These are phyloP conservation scores for Celastrina argiolus DNA, from an alignment of 2,888 invertebrate genomes.

Conservation along the genomic window DNA sequence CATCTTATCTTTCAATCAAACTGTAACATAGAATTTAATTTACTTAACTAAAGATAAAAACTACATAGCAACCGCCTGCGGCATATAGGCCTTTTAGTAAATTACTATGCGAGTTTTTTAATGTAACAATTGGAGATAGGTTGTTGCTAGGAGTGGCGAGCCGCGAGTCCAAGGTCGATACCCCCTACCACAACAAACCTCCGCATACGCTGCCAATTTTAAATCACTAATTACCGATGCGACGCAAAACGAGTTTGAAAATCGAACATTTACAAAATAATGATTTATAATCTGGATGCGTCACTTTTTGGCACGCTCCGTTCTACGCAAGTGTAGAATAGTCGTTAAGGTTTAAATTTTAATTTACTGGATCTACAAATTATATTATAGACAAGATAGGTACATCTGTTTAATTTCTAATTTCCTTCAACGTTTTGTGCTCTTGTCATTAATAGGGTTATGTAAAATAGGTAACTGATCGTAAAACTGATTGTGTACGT, in stretches of 20 bases:
- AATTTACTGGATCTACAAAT: too few species aligned
- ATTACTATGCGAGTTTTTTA: slow-evolving; percentile 30
- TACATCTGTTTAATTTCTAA: too few species aligned
- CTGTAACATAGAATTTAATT: neutral
- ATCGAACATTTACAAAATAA: neutral
- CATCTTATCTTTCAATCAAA: neutral
- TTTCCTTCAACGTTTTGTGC: neutral
- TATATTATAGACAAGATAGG: too few species aligned
- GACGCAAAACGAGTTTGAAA: neutral
- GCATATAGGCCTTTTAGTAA: neutral
- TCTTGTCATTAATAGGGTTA: neutral
- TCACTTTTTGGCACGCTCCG: neutral
- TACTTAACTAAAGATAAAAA: neutral
- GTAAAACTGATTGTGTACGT: slow-evolving; percentile 3
- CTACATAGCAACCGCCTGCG: slow-evolving; percentile 18
- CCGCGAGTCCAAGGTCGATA: slow-evolving; percentile 61
- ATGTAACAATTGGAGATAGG: slow-evolving; percentile 38
- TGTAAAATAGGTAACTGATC: neutral
- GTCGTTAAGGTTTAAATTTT: neutral
- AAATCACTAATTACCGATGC: slow-evolving; percentile 44
- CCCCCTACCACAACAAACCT: slow-evolving; percentile 56
- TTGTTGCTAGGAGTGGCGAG: slow-evolving; percentile 43
- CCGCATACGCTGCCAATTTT: slow-evolving; percentile 63
- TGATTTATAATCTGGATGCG: neutral
- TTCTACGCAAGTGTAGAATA: neutral